These are phyloP conservation scores for Anthoptus insignis DNA, from an alignment of 2,888 invertebrate species.

Conservation along the genomic window DNA sequence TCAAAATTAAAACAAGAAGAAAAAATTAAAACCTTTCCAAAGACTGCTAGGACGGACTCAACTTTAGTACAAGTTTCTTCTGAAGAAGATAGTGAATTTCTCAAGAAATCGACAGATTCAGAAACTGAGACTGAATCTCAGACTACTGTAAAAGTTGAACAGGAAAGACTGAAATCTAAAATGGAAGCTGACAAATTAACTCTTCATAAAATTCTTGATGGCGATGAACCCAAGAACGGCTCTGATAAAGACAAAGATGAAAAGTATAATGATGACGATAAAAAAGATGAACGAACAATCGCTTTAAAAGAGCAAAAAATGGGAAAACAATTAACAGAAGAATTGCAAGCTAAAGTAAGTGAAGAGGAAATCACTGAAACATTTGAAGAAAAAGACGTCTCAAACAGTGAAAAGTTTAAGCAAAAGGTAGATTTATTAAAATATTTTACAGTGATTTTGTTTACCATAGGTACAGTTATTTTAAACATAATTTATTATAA, in stretches of 20 bases:
- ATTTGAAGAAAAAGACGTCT: slow-evolving; percentile 74
- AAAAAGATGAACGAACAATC: slow-evolving; percentile 59
- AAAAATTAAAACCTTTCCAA: slow-evolving; percentile 70
- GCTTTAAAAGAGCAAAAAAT: slow-evolving; percentile 60
- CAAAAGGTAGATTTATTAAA: slow-evolving; percentile 71
- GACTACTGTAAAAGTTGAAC: slow-evolving; percentile 78
- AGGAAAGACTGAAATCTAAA: slow-evolving; percentile 60
- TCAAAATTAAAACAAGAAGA: slow-evolving; percentile 73
- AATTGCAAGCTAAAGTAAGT: slow-evolving; percentile 67
- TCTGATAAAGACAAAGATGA: slow-evolving; percentile 62
- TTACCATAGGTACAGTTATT: too few relatives aligned
- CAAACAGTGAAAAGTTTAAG: slow-evolving; percentile 61
- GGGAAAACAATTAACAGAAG: slow-evolving; percentile 68
- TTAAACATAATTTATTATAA: too few relatives aligned
- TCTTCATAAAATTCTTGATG: slow-evolving; percentile 57
- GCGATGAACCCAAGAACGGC: slow-evolving; percentile 28
- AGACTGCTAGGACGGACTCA: slow-evolving; percentile 81
- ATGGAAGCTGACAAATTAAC: slow-evolving; percentile 59
- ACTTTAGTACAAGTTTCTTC: slow-evolving; percentile 84
- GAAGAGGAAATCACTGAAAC: slow-evolving; percentile 73
- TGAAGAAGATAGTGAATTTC: slow-evolving; percentile 83
- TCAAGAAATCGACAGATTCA: slow-evolving; percentile 84
- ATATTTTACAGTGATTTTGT: too few relatives aligned
- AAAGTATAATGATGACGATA: slow-evolving; percentile 61
- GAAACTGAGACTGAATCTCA: slow-evolving; percentile 86